Evolutionary conservation across 2,888 invertebrate species (phyloP), one percentile per base, ranked within the genome.

Genomic region (Strigamia crassipes): DNA sequence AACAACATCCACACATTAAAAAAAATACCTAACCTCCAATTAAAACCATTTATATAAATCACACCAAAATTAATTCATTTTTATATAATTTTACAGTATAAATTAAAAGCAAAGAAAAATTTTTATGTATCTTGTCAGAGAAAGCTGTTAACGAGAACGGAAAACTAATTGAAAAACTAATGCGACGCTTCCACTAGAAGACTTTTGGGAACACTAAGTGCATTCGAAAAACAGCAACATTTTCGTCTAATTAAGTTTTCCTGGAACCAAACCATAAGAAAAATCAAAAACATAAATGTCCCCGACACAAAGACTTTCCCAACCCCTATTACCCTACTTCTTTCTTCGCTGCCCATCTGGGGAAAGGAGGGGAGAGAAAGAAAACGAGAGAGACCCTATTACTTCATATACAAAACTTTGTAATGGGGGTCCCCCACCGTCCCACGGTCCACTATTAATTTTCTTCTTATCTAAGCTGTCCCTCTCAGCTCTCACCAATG

Each of bases 371-470:
- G n/a, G n/a, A n/a, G n/a, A n/a, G n/a, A n/a, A n/a, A n/a, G n/a
- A n/a, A n/a, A n/a, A n/a, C n/a, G n/a, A n/a, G n/a, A 12, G 13
- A 18, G 15, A 51, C 61, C 21, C 61, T 23, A n/a, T 46, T 27
- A 27, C 27, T 46, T 46, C 61, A 66, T 23, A 66, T 23, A 23
- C n/a, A n/a, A 66, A 15, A n/a, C 18, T 66, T 15, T 66, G 5
- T 66, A n/a, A 46, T 46, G 13, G 46, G 21, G 12, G 61, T n/a
- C n/a, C n/a, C n/a, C n/a, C n/a, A n/a, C n/a, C n/a, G 61, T 15
- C 12, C 13, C 61, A n/a, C 18, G 12, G 61, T 66, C 61, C 61
- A 66, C 61, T 66, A 66, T 66, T 66, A 66, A 66, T 66, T 61
- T 61, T 66, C 61, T 23, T 21, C 61, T 66, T 66, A 66, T 66